These are phyloP conservation scores for Dermatophagoides farinae DNA, from an alignment of 1,140 invertebrate genomes.

Conservation along the genomic window DNA sequence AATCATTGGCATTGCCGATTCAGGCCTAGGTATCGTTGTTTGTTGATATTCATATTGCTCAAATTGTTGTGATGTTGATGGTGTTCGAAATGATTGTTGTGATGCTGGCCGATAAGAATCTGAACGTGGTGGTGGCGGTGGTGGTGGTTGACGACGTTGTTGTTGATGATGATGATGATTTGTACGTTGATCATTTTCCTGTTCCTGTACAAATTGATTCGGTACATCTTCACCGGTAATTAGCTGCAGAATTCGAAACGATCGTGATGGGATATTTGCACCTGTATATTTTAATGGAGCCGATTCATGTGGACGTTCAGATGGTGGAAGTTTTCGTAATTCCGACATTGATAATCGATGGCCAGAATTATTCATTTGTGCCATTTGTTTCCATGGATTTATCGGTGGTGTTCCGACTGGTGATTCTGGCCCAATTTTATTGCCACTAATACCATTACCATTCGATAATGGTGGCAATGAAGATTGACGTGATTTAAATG, in stretches of 20 bases:
- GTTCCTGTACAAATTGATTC: not conserved
- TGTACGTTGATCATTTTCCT: not conserved
- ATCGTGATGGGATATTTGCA: constrained; percentile 59
- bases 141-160: too few relatives aligned
- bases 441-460: not conserved
- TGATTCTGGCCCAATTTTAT: not conserved
- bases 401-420: not conserved
- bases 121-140: too few relatives aligned
- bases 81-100: too few relatives aligned
- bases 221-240: constrained; percentile 36
- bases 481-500: not conserved
- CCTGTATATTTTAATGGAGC: constrained; percentile 59
- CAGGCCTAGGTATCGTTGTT: too few relatives aligned
- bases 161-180: too few relatives aligned
- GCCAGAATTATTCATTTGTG: not conserved
- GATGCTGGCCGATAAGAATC: too few relatives aligned
- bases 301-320: constrained; percentile 29
- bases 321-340: constrained; percentile 13
- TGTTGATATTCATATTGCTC: too few relatives aligned
- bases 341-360: not conserved
- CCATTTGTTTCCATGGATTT: not conserved
- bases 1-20: too few relatives aligned
- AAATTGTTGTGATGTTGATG: too few relatives aligned
- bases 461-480: not conserved
- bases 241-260: constrained; percentile 58